phyloP scores from a whole-genome alignment of 1,140 invertebrate genomes.

The Myzus persicae region DNA sequence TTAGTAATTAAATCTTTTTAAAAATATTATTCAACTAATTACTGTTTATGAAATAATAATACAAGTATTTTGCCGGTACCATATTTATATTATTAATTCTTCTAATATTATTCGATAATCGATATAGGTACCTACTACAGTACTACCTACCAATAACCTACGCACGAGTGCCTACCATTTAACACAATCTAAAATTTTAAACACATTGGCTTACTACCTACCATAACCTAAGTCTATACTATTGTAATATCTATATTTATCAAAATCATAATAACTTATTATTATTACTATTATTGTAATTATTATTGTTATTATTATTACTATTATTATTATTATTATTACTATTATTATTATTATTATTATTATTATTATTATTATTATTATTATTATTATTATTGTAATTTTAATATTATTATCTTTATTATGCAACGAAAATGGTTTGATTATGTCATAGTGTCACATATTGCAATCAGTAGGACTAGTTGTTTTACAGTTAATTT shows the following conservation, averaged over 20 bases:
- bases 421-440: background rate
- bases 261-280: background rate
- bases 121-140: no score
- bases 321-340: background rate
- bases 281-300: background rate
- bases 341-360: background rate
- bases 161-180: background rate
- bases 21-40: background rate
- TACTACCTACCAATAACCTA: background rate
- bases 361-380: no score
- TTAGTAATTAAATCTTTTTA: background rate
- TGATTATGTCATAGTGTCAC: background rate
- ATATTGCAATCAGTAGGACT: background rate
- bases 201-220: background rate
- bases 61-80: background rate
- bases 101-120: background rate
- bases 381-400: background rate
- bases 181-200: background rate
- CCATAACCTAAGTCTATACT: background rate
- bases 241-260: background rate
- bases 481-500: background rate
- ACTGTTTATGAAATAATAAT: background rate
- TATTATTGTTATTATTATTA: background rate
- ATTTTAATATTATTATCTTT: conserved; percentile 1
- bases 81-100: background rate